Evolutionary conservation across 2,797 vertebrate species (phyloP), one percentile per base, ranked within the genome.

Genomic region (Dipus sagitta): DNA sequence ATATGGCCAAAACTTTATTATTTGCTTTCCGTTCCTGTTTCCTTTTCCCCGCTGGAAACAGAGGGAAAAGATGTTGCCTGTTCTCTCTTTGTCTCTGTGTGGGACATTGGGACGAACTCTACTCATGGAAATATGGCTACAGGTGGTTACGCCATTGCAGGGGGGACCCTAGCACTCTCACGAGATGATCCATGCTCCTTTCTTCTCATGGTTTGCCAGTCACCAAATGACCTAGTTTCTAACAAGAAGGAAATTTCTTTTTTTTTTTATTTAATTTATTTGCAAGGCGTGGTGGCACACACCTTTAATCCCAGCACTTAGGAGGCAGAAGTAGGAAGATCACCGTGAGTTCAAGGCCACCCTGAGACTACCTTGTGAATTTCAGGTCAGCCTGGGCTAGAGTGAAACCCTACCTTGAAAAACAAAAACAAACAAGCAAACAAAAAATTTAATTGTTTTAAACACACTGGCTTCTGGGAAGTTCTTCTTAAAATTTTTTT

Each of bases 161-260:
- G 24, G 67, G 42, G 71, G 86, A 47, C 12, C 52, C 68, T 70
- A 14, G 86, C 62, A 68, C 42, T 91, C 62, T 80, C n/a, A 67
- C 3, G 21, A 62, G 20, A 32, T 24, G 23, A 23, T 26, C 65
- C 28, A 21, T 38, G 20, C 3, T 68, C 26, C 10, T 80, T 74
- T 92, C 47, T 6, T 88, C 17, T 84, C 47, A 2, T 0, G 42
- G 52, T 52, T 68, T 91, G n/a, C 42, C 38, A 86, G 10, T 70
- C 54, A 76, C 30, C 54, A 34, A 70, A 84, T 5, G 28, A n/a
- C 28, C 79, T 77, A 1, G 68, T 92, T 42, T 9, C 32, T 42
- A 92, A 64, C 23, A 89, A 95, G 78, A 91, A 91, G 86, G 72
- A 88, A 95, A 81, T 70, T 1, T 77, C 74, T 64, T 93, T 38